Percentiles rank a stretch among this genome's conserved stretches.
These are phyloP conservation scores for Leucophenga maculata DNA, from an alignment of 2,888 invertebrate species.

Conservation along the genomic window DNA sequence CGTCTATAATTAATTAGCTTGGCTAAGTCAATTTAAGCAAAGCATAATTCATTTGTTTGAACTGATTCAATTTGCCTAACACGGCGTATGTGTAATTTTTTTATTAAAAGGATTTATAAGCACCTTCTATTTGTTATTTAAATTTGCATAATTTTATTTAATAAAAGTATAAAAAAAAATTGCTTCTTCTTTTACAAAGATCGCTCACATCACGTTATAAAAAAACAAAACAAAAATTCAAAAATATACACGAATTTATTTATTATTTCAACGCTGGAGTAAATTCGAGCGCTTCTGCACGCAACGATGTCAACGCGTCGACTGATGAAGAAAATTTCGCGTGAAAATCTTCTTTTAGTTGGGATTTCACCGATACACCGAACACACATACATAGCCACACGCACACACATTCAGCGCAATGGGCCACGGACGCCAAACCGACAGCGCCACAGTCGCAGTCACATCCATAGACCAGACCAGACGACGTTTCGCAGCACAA, in stretches of 20 bases:
- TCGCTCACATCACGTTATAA: conserved; percentile 18
- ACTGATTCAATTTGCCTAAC: conserved; percentile 36
- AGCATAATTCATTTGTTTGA: too few relatives aligned
- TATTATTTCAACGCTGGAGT: conserved; percentile 4
- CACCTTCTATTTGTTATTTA: too few relatives aligned
- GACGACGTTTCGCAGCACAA: neutral
- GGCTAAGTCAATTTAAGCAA: too few relatives aligned
- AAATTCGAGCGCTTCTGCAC: conserved; percentile 47
- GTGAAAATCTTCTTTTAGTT: conserved; percentile 31
- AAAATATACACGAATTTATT: conserved; percentile 22
- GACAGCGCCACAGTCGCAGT: conserved; percentile 33
- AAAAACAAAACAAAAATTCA: neutral
- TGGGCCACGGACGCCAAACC: neutral
- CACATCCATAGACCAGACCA: too few relatives aligned
- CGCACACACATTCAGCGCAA: neutral
- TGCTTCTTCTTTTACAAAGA: neutral
- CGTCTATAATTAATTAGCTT: too few relatives aligned
- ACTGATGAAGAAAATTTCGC: conserved; percentile 54
- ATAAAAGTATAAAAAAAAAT: too few relatives aligned
- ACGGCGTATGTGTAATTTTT: conserved; percentile 16
- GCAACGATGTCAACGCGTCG: conserved; percentile 62
- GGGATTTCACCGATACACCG: conserved; percentile 33
- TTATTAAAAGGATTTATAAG: too few relatives aligned
- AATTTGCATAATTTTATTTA: neutral
- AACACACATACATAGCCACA: neutral